phyloP scores from a whole-genome alignment of 2,797 vertebrate species.

The Psittacula echo region DNA sequence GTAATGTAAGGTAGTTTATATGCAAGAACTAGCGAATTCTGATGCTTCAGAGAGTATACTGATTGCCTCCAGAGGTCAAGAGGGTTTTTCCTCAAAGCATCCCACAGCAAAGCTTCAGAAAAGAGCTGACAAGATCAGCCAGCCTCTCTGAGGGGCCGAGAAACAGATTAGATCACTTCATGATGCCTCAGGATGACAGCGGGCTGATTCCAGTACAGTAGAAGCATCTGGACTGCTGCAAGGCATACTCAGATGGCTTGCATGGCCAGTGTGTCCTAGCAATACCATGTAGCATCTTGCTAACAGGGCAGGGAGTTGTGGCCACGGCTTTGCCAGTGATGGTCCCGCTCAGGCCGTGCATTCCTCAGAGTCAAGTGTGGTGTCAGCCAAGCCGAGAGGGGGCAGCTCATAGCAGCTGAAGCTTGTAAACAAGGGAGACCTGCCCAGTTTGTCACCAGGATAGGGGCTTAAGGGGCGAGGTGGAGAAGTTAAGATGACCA shows the following conservation, averaged over 20 bases:
- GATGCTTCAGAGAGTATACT: neutral
- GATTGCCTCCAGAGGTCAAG: slow-evolving; percentile 28
- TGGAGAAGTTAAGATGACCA: neutral
- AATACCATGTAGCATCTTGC: neutral
- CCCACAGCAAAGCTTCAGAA: neutral
- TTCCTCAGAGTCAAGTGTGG: neutral
- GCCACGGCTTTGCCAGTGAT: neutral
- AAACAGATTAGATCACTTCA: neutral
- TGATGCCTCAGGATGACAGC: neutral
- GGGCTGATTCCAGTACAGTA: neutral
- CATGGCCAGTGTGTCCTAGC: fast-evolving
- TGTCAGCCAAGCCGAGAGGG: neutral
- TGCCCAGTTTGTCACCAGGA: neutral
- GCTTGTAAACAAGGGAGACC: neutral
- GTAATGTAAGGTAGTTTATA: slow-evolving; percentile 43
- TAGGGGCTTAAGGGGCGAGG: neutral
- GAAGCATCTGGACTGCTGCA: neutral
- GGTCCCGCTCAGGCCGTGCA: neutral
- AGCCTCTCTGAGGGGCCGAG: neutral
- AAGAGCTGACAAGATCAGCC: neutral
- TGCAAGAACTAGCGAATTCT: slow-evolving; percentile 50
- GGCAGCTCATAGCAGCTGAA: neutral
- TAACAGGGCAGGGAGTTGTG: neutral
- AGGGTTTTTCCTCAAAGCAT: slow-evolving; percentile 8
- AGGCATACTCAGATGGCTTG: neutral